Percentiles rank a stretch among this genome's conserved stretches.
Conservation (phyloP, 2,113 vertebrate genomes). For the Eidolon helvum region DNA sequence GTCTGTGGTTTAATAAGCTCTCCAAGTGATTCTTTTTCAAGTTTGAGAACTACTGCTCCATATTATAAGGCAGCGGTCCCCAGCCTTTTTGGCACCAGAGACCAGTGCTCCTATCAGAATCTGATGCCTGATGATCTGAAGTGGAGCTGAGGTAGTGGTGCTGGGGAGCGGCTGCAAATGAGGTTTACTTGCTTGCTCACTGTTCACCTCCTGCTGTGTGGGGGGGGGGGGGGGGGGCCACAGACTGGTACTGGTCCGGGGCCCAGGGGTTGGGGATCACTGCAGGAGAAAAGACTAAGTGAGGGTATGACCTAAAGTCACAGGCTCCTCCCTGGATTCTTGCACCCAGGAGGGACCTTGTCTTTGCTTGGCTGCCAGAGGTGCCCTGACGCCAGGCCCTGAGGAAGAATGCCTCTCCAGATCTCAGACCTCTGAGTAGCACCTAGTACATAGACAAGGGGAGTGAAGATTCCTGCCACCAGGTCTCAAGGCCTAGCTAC, state of each 20-base stretch:
- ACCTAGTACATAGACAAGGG: background rate
- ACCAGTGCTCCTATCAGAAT: too few relatives aligned
- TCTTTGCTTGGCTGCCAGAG: background rate
- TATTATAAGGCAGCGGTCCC: background rate
- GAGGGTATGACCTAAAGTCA: background rate
- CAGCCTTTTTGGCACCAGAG: too few relatives aligned
- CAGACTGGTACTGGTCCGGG: too few relatives aligned
- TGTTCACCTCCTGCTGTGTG: too few relatives aligned
- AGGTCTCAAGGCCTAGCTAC: background rate
- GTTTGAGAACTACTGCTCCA: background rate
- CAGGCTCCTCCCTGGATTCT: background rate
- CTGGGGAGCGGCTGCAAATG: too few relatives aligned
- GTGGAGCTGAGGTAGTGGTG: too few relatives aligned
- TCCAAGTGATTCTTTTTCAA: background rate
- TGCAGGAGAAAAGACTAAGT: background rate
- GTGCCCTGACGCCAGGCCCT: background rate
- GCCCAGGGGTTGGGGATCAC: too few relatives aligned
- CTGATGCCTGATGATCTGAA: too few relatives aligned
- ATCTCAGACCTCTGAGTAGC: background rate
- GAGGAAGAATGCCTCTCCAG: background rate
- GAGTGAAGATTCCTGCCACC: too few relatives aligned
- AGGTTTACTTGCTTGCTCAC: too few relatives aligned
- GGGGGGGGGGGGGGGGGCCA: too few relatives aligned
- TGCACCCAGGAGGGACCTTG: background rate
- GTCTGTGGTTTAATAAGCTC: background rate